Percentiles rank a stretch among this genome's conserved stretches.
Conservation (phyloP, 2,888 invertebrate species). For the Synergus itoensis region DNA sequence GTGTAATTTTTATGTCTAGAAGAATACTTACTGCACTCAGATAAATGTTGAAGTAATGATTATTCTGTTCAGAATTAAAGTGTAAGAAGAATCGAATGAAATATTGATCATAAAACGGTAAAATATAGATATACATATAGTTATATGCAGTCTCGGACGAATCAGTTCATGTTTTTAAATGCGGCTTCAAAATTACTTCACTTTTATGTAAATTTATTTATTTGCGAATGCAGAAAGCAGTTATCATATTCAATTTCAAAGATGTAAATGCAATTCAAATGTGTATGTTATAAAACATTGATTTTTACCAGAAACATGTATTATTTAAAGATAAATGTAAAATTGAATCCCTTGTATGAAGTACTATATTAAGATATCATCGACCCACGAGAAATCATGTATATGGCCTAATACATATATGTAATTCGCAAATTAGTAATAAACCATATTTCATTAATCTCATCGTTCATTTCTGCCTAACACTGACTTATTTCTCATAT, state of each 20-base stretch:
- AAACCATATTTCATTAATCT: constrained; percentile 70
- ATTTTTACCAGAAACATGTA: background rate
- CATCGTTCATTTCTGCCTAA: background rate
- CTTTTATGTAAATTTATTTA: background rate
- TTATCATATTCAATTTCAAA: background rate
- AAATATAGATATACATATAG: background rate
- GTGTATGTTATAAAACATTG: background rate
- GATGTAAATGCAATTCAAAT: background rate
- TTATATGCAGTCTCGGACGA: background rate
- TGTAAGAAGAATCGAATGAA: background rate
- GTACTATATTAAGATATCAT: background rate
- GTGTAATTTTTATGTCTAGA: constrained; percentile 20
- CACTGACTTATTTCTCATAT: background rate
- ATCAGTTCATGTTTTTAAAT: background rate
- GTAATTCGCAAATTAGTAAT: constrained; percentile 73
- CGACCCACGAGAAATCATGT: constrained; percentile 59
- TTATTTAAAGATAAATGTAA: background rate
- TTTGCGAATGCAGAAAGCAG: background rate
- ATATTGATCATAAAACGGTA: background rate
- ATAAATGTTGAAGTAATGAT: constrained; percentile 12
- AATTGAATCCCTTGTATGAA: background rate
- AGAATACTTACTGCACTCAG: constrained; percentile 1
- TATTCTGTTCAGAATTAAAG: constrained; percentile 15
- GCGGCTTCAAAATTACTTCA: background rate
- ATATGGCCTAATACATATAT: constrained; percentile 74